Evolutionary conservation across 1,140 invertebrate species (phyloP).

Genomic region (Anoplolepis gracilipes): DNA sequence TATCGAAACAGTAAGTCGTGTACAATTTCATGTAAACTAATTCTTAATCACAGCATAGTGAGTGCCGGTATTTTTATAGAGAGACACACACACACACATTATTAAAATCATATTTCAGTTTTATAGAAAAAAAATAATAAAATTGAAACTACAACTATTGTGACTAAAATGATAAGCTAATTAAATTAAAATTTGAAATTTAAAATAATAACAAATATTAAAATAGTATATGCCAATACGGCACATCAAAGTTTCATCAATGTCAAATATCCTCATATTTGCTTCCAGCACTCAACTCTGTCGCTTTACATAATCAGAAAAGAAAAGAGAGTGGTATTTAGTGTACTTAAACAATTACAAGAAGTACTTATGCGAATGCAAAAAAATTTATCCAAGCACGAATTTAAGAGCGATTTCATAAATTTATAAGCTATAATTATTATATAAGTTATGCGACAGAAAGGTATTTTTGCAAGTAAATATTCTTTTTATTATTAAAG

Average conservation of each 20-base stretch:
- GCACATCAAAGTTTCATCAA: neutral
- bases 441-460: conserved; percentile 9
- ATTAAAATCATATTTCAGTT: neutral
- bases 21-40: neutral
- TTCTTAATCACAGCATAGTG: conserved; percentile 18
- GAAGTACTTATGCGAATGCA: neutral
- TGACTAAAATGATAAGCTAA: neutral
- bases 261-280: conserved; percentile 4
- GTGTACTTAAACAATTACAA: conserved; percentile 25
- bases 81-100: neutral
- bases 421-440: conserved; percentile 7
- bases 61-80: neutral
- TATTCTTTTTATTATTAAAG: neutral
- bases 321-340: neutral
- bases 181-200: neutral
- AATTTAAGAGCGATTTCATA: neutral
- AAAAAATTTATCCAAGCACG: neutral
- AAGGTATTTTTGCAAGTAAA: neutral
- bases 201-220: neutral
- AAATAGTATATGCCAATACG: neutral
- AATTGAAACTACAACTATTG: neutral
- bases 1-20: conserved; percentile 21
- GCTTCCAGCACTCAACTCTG: neutral
- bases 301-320: neutral
- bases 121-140: neutral